phyloP scores from a whole-genome alignment of 1,140 invertebrate species.

The Nasonia vitripennis region DNA sequence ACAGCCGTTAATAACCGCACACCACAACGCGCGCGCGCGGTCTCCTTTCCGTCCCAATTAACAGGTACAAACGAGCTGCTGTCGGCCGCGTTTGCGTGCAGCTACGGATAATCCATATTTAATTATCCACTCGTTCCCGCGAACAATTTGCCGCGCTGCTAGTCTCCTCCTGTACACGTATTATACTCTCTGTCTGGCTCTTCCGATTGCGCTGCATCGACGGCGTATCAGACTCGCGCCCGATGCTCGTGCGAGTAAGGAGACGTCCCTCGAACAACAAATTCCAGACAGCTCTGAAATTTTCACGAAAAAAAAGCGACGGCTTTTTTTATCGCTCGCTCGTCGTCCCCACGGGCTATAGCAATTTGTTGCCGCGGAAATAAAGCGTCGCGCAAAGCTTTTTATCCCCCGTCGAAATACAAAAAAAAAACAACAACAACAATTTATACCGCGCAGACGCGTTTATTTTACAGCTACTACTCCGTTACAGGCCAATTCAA shows the following conservation, averaged over 20 bases:
- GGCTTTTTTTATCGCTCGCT: neutral
- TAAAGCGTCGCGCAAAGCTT: neutral
- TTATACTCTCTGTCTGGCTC: neutral
- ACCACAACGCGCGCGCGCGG: too few relatives aligned
- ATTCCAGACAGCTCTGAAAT: too few relatives aligned
- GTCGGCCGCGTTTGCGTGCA: neutral
- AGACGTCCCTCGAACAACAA: neutral
- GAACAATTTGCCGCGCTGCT: neutral
- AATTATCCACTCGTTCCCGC: constrained; percentile 57
- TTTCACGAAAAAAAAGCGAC: too few relatives aligned
- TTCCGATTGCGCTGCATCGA: neutral
- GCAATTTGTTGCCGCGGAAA: constrained; percentile 1
- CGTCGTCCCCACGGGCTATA: neutral
- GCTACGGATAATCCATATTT: constrained; percentile 60
- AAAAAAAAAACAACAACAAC: neutral
- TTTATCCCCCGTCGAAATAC: constrained; percentile 4
- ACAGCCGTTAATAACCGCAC: constrained; percentile 24
- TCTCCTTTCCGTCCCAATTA: constrained; percentile 55
- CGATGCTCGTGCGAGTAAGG: neutral
- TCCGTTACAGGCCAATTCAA: constrained; percentile 9
- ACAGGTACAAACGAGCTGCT: constrained; percentile 24
- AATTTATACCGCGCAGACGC: neutral
- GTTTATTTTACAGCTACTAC: constrained; percentile 18
- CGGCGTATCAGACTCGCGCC: neutral
- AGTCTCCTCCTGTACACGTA: neutral